A percentile compares a stretch with the other conserved stretches of the same genome.
Conservation (phyloP, 1,140 invertebrate genomes). For the Grapholita molesta region DNA sequence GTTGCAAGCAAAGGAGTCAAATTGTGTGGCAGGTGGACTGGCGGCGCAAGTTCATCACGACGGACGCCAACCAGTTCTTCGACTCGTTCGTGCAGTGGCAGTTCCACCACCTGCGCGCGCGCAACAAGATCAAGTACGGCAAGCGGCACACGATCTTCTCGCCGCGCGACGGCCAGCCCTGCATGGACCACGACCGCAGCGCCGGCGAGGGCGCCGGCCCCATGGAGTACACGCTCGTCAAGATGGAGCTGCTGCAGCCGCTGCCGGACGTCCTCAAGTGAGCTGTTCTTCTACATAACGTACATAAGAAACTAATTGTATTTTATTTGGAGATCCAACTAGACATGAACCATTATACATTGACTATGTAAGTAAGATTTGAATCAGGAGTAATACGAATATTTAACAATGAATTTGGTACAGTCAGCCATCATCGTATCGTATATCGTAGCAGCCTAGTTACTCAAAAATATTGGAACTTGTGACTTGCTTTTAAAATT, state of each 20-base stretch:
- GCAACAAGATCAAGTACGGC: constrained; percentile 96
- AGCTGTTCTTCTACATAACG: constrained; percentile 25
- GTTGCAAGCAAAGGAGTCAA: too few species aligned
- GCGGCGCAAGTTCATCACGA: constrained; percentile 98
- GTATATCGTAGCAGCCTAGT: too few species aligned
- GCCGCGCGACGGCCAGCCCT: constrained; percentile 97
- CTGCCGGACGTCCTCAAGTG: constrained; percentile 86
- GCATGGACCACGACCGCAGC: constrained; percentile 99
- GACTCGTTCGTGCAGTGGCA: constrained; percentile 99
- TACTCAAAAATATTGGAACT: too few species aligned
- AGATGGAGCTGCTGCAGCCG: constrained; percentile 91
- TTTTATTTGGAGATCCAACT: too few species aligned
- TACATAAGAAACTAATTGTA: too few species aligned
- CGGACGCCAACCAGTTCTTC: constrained; percentile 98
- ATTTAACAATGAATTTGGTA: too few species aligned
- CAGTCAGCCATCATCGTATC: too few species aligned
- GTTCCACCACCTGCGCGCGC: constrained; percentile 92
- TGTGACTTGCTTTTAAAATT: too few species aligned
- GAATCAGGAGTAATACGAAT: too few species aligned
- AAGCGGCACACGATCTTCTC: constrained; percentile 99
- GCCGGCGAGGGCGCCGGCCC: constrained; percentile 98
- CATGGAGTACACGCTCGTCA: constrained; percentile 98
- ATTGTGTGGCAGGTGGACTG: constrained; percentile 90
- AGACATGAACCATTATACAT: too few species aligned
- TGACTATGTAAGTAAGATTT: too few species aligned